Evolutionary conservation across 2,888 invertebrate species (phyloP), one percentile per base, ranked within the genome.

Genomic region (Serrognathus titanus): DNA sequence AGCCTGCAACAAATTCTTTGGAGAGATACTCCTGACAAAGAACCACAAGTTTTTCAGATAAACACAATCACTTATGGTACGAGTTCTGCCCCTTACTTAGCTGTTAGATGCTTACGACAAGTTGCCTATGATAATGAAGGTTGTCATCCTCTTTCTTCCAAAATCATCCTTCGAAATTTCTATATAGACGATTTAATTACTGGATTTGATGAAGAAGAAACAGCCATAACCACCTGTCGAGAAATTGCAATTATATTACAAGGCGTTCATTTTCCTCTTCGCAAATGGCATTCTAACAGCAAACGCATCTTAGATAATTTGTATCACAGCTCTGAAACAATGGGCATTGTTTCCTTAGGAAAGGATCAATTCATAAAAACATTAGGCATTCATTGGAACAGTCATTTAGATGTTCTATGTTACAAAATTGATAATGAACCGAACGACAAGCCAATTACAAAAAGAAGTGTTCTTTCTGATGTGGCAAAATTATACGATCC

Each of bases 401-500:
- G 1, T 38, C 38, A 38, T 38, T 38, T 38, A 38, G 38, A 38
- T 38, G 11, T 11, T n/a, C 11, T 38, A n/a, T 38, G 10, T 11
- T 38, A 38, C 5, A n/a, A 38, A 10, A 38, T 38, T n/a, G 10
- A 10, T 3, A 11, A 38, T n/a, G 10, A 10, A 38, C 3, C 2
- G 2, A 11, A 10, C 5, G 38, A 35, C 49, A 46, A 2, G 8
- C 35, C 10, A 39, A 24, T 39, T 10, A 53, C 43, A 9, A 59
- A 59, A 57, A 46, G 57, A n/a, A 12, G 10, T 20, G 51, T 59
- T 24, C 57, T 60, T 54, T 48, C 57, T 8, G 39, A 38, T 11
- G 51, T 31, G 16, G 38, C 54, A 11, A 38, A 53, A 52, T 36
- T 60, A 4, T 60, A 51, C 37, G 60, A 60, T 40, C 57, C 57